Evolutionary conservation across 2,113 vertebrate genomes (phyloP).

Genomic region (Anoura caudifer): DNA sequence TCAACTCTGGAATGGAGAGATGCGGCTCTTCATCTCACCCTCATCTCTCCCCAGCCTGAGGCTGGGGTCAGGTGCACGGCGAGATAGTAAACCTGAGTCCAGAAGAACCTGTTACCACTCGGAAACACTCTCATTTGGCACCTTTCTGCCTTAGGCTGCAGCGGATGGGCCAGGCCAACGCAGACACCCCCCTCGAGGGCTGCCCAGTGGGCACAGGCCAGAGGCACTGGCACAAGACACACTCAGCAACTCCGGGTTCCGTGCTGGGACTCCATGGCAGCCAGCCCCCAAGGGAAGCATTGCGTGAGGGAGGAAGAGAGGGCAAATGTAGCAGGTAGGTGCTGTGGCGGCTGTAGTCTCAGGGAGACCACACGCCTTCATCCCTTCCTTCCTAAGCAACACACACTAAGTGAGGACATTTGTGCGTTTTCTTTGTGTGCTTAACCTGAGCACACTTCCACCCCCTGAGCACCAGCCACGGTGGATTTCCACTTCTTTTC

Average conservation of each 20-base stretch:
- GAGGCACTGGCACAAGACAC: neutral
- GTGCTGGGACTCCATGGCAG: rapidly evolving
- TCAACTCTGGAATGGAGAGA: neutral
- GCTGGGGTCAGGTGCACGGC: neutral
- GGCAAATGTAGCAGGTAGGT: neutral
- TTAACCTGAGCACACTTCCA: neutral
- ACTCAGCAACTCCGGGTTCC: neutral
- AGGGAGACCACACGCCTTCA: neutral
- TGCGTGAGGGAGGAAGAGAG: neutral
- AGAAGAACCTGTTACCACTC: neutral
- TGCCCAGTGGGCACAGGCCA: neutral
- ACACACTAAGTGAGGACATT: neutral
- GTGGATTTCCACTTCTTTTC: neutral
- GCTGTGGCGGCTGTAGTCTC: neutral
- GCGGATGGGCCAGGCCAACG: rapidly evolving
- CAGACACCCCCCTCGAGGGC: rapidly evolving
- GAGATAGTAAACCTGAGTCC: neutral
- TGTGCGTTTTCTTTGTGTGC: neutral
- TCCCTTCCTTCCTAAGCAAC: neutral
- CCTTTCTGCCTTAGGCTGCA: neutral
- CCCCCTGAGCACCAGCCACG: neutral
- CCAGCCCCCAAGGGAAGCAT: neutral
- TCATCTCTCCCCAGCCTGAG: neutral
- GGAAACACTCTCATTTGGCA: neutral
- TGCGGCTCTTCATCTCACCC: neutral